Evolutionary conservation across 2,113 vertebrate genomes (phyloP), one percentile per base, ranked within the genome.

Genomic region (Brachyhypopomus gauderio): DNA sequence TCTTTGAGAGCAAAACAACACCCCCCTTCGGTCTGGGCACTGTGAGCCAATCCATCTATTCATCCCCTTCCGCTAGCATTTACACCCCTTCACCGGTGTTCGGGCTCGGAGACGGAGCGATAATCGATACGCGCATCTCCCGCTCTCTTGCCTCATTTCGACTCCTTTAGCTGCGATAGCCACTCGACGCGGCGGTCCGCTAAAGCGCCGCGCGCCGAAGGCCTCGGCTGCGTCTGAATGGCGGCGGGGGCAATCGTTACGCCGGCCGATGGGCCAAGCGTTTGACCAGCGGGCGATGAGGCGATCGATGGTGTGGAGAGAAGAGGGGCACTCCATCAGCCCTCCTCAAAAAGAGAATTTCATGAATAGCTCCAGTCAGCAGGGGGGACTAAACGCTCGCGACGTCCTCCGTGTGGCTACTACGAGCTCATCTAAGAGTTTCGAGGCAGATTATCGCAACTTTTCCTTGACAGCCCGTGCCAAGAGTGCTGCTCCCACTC

Each of bases 81-180:
- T 75, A 75, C 71, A 75, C 52, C 30, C 22, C 62, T 77, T 45
- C 41, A 25, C 69, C 74, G 34, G 74, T 41, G 60, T 34, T 14
- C 27, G 38, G 64, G 72, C 69, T 75, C 77, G 60, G 80, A 36
- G 64, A 12, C 17, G 64, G 66, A 72, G 63, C 58, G 77, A 63
- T 85, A 79, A 85, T 85, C 84, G 20, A 76, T 85, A 78, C 17
- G 23, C 52, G 56, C 41, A 62, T 63, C 78, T 59, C 77, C 38
- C n/a, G 41, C 60, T 72, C 69, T 72, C 55, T 72, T 27, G 17
- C 25, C 23, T 64, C 62, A 12, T 27, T 30, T 27, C 62, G 12
- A 64, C 11, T 12, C 25, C 30, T 30, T 30, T 30, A 3, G 30
- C 23, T 1, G 17, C n/a, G 27, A 34, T 5, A 19, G 34, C 64